Percentiles rank a stretch among this genome's conserved stretches.
These are phyloP conservation scores for Corapipo altera DNA, from an alignment of 2,113 vertebrate genomes.

Conservation along the genomic window DNA sequence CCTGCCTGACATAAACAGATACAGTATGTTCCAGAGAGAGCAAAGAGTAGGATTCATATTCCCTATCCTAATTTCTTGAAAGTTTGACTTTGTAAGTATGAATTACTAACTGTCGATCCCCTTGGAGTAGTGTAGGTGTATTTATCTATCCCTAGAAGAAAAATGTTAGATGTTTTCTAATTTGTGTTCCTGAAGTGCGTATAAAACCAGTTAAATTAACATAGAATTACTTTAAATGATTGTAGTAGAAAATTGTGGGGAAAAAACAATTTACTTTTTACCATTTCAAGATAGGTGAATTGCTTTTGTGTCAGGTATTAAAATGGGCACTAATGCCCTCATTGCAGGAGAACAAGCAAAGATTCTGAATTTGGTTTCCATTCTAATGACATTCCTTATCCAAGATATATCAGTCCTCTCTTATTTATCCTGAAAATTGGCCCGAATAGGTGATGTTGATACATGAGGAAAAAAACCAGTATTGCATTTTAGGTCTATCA, in stretches of 20 bases:
- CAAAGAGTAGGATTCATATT: not conserved
- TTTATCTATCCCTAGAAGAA: not conserved
- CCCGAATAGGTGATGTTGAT: not conserved
- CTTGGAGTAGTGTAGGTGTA: not conserved
- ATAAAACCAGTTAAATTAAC: not conserved
- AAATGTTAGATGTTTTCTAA: not conserved
- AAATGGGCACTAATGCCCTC: not conserved
- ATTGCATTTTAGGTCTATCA: not conserved
- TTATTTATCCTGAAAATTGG: not conserved
- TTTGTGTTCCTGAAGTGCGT: not conserved
- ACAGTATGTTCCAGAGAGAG: not conserved
- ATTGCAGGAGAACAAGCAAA: not conserved
- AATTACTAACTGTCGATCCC: not conserved
- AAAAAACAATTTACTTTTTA: not conserved
- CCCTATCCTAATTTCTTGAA: not conserved
- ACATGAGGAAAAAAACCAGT: not conserved
- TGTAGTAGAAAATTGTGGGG: not conserved
- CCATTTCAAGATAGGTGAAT: not conserved
- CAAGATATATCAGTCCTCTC: not conserved
- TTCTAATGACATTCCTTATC: not conserved
- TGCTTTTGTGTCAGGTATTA: not conserved
- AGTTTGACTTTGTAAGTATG: not conserved
- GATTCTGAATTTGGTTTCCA: not conserved
- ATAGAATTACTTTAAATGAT: not conserved
- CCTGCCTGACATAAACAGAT: not conserved